Conservation (phyloP, 2,113 vertebrate genomes). For the Etheostoma spectabile region DNA sequence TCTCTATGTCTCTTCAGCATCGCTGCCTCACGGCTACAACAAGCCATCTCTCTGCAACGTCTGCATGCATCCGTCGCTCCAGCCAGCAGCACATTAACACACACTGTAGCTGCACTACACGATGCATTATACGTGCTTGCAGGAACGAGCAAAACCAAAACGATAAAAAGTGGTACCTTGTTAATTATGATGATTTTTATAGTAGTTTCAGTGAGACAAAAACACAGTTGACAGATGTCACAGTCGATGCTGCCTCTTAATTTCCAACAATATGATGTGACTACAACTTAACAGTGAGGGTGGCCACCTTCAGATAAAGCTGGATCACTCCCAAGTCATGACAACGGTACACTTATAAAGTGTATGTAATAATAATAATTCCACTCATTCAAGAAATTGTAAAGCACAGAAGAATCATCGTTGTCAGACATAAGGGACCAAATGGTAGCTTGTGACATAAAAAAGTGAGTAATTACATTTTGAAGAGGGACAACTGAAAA, state of each 20-base stretch:
- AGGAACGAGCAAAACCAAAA: conserved; percentile 16
- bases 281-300: neutral
- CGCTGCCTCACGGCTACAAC: conserved; percentile 12
- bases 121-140: neutral
- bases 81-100: neutral
- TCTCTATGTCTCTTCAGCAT: conserved; percentile 30
- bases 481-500: neutral
- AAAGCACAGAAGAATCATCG: neutral
- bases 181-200: conserved; percentile 21
- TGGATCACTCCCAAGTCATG: too few relatives aligned
- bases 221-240: conserved; percentile 5
- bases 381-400: too few relatives aligned
- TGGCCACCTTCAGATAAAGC: too few relatives aligned
- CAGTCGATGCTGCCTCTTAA: neutral
- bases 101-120: neutral
- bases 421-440: neutral
- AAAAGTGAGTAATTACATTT: neutral
- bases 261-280: neutral
- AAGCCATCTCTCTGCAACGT: conserved; percentile 53
- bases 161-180: neutral
- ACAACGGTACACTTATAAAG: neutral
- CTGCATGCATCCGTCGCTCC: conserved; percentile 24
- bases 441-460: neutral
- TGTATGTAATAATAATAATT: neutral
- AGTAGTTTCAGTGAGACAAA: neutral